Evolutionary conservation across 2,797 vertebrate genomes (phyloP), one percentile per base, ranked within the genome.

Genomic region (Etheostoma nigrum): DNA sequence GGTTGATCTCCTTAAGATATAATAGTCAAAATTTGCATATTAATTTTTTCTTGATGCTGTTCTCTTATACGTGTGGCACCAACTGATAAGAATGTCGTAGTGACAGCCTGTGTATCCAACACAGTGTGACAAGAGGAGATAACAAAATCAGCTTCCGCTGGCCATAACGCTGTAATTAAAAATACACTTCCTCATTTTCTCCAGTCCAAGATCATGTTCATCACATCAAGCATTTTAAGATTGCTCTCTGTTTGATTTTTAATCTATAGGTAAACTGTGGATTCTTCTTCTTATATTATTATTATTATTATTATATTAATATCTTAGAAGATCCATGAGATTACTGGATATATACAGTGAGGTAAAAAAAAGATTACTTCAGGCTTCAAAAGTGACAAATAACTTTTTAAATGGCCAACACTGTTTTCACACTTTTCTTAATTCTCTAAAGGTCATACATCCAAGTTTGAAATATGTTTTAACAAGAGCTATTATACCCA

Each of bases 51-150:
- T 84, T 82, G 78, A 79, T 77, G 63, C 67, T 42, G 61, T 72
- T 78, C 44, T 67, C 47, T 72, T 79, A 55, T 67, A 79, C 61
- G 72, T 81, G 68, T 78, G 66, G 64, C 68, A 62, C 27, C 74
- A 78, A 51, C 75, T 86, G 90, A 92, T 91, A 91, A 88, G 72
- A 67, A 27, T 4, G 1, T 69, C 74, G 67, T 63, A 42, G 76
- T 81, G 81, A 86, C 65, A 67, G 77, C 51, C n/a, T 74, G 69
- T 75, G 71, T 76, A 73, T 71, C 78, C 62, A 67, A 64, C 61
- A 47, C 44, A 61, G 49, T 49, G 75, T 83, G 81, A 81, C 62
- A 30, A 6, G 36, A 85, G 49, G 63, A 86, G 83, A 86, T 79
- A 67, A 68, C 23, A 59, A 64, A 84, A 78, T 85, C 65, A 83